These are phyloP conservation scores for Athripsodes cinereus DNA, from an alignment of 2,888 invertebrate species.

Conservation along the genomic window DNA sequence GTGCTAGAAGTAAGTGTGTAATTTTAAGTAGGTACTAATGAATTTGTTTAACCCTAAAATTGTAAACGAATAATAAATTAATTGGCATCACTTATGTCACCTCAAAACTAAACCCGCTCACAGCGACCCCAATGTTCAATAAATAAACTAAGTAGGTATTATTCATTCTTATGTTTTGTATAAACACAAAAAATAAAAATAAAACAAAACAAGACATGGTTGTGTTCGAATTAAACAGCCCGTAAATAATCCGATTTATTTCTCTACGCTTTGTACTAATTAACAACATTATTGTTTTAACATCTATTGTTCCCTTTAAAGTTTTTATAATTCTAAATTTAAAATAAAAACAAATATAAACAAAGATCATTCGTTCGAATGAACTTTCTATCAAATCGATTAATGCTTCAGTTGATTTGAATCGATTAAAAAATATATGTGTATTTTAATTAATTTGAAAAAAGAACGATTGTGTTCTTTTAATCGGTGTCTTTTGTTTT, in stretches of 20 bases:
- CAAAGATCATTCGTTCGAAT: not conserved
- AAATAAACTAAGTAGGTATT: not conserved
- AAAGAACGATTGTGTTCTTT: conserved; percentile 2
- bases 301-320: not conserved
- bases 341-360: not conserved
- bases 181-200: not conserved
- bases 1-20: too few species aligned
- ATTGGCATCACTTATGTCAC: too few species aligned
- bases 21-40: too few species aligned
- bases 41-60: too few species aligned
- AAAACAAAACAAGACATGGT: not conserved
- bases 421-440: too few species aligned
- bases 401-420: not conserved
- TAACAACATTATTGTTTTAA: not conserved
- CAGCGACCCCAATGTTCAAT: too few species aligned
- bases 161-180: not conserved
- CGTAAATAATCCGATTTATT: not conserved
- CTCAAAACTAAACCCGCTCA: too few species aligned
- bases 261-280: not conserved
- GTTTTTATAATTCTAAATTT: not conserved
- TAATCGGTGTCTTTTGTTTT: not conserved
- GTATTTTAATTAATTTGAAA: not conserved
- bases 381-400: not conserved
- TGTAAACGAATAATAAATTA: too few species aligned
- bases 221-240: not conserved